phyloP scores from a whole-genome alignment of 2,888 invertebrate species.

The Syrphus vitripennis region DNA sequence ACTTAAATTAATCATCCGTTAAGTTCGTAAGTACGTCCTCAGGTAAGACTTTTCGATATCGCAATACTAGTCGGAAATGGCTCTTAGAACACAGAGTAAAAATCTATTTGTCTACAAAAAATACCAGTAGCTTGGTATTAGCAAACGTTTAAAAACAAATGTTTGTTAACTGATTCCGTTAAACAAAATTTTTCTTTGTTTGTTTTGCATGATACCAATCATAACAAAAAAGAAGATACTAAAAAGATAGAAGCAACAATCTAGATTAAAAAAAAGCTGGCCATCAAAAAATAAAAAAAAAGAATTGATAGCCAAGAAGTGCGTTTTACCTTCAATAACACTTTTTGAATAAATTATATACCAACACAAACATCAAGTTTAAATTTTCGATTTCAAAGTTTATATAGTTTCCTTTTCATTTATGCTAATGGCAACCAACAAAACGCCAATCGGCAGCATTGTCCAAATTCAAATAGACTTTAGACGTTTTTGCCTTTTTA shows the following conservation, averaged over 20 bases:
- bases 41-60: too few relatives aligned
- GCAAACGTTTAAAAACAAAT: too few relatives aligned
- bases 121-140: too few relatives aligned
- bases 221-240: neutral
- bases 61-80: too few relatives aligned
- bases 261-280: neutral
- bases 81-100: too few relatives aligned
- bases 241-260: neutral
- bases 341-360: neutral
- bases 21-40: too few relatives aligned
- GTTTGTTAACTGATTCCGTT: too few relatives aligned
- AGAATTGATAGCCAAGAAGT: neutral
- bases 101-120: too few relatives aligned
- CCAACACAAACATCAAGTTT: neutral
- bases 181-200: neutral
- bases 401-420: slow-evolving; percentile 25
- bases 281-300: neutral
- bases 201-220: neutral
- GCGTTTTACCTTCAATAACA: neutral
- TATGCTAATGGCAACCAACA: slow-evolving; percentile 28
- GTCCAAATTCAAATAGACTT: neutral
- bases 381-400: slow-evolving; percentile 7
- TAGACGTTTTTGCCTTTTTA: neutral
- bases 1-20: too few relatives aligned
- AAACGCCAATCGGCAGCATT: slow-evolving; percentile 32